A percentile compares a stretch with the other conserved stretches of the same genome.
phyloP scores from a whole-genome alignment of 2,113 vertebrate species.

The Seriola aureovittata region DNA sequence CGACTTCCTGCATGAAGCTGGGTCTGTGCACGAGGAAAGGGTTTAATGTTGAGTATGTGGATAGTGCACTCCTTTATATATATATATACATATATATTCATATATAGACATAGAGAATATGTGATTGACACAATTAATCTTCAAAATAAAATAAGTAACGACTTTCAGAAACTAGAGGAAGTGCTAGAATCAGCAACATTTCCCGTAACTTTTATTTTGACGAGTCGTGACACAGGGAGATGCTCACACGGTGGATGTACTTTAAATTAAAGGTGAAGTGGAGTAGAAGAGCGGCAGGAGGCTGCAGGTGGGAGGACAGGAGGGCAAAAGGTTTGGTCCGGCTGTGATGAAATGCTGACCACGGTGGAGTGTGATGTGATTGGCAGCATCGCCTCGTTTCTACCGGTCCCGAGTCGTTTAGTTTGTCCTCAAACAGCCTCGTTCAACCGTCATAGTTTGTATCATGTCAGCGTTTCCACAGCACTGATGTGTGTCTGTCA shows the following conservation, averaged over 20 bases:
- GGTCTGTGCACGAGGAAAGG: background rate
- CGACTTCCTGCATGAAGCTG: background rate
- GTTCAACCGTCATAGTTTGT: background rate
- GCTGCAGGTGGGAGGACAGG: slow-evolving; percentile 41
- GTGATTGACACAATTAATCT: too few species aligned
- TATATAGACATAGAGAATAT: too few species aligned
- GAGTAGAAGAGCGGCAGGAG: background rate
- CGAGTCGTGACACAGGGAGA: background rate
- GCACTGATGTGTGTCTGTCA: background rate
- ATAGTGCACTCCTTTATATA: background rate
- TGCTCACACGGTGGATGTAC: too few species aligned
- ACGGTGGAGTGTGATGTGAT: slow-evolving; percentile 21
- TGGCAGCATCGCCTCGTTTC: slow-evolving; percentile 33
- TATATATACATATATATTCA: background rate
- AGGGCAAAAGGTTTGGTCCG: slow-evolving; percentile 30
- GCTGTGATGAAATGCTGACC: slow-evolving; percentile 69
- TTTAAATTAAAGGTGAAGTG: too few species aligned
- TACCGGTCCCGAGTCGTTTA: slow-evolving; percentile 10
- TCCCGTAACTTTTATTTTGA: background rate
- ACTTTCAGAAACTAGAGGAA: background rate
- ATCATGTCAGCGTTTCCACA: slow-evolving; percentile 36
- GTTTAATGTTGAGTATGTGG: background rate
- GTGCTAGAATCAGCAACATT: background rate
- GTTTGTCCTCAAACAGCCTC: slow-evolving; percentile 23
- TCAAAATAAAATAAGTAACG: too few species aligned